Evolutionary conservation across 2,113 vertebrate genomes (phyloP).

Genomic region (Brachypodius melanocephalos): DNA sequence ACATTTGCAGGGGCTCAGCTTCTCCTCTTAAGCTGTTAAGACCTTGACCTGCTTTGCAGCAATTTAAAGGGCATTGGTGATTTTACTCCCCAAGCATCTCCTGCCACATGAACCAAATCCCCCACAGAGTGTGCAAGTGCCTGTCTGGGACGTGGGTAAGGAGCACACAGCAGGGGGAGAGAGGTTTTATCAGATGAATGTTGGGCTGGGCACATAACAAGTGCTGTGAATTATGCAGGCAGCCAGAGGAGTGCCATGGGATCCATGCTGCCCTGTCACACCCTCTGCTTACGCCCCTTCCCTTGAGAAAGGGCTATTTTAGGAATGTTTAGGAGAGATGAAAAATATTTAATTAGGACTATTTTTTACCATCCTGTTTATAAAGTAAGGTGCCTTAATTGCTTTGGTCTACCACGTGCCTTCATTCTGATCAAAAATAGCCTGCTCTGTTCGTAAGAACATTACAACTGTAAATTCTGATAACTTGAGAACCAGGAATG

Average conservation of each 20-base stretch:
- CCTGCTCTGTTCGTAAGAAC: background rate
- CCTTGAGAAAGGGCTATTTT: background rate
- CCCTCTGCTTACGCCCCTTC: background rate
- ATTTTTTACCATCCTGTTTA: background rate
- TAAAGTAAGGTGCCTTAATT: background rate
- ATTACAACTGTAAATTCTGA: constrained; percentile 32
- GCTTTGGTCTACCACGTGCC: background rate
- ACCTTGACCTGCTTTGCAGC: background rate
- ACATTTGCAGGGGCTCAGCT: background rate
- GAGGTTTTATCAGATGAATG: background rate
- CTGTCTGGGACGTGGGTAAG: background rate
- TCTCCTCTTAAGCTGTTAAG: constrained; percentile 49
- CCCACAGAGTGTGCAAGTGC: background rate
- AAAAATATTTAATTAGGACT: constrained; percentile 16
- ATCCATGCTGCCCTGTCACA: rapidly evolving
- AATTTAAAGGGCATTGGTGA: background rate
- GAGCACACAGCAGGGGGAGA: background rate
- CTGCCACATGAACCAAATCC: rapidly evolving
- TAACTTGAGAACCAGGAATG: constrained; percentile 47
- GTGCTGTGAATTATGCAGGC: background rate
- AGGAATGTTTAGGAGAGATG: background rate
- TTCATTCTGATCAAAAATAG: constrained; percentile 30
- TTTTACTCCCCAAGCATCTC: background rate
- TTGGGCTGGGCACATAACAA: background rate
- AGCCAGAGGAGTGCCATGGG: background rate